phyloP scores from a whole-genome alignment of 2,888 invertebrate species.

The Bedellia somnulentella region DNA sequence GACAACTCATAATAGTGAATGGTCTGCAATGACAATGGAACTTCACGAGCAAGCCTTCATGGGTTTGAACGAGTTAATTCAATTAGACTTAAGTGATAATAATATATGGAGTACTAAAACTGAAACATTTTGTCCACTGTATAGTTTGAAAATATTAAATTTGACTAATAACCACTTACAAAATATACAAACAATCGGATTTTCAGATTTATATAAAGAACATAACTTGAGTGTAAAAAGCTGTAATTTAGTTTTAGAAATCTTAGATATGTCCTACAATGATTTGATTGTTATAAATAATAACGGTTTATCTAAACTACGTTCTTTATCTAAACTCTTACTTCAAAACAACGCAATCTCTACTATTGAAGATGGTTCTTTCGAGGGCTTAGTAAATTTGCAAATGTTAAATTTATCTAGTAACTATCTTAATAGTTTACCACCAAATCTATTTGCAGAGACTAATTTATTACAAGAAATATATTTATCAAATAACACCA shows the following conservation, averaged over 20 bases:
- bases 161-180: conserved; percentile 77
- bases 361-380: conserved; percentile 71
- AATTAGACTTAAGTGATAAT: conserved; percentile 72
- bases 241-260: conserved; percentile 70
- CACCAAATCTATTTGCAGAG: conserved; percentile 72
- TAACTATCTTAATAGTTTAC: conserved; percentile 74
- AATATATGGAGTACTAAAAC: conserved; percentile 76
- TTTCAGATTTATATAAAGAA: conserved; percentile 68
- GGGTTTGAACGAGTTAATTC: conserved; percentile 67
- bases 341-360: conserved; percentile 77
- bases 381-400: conserved; percentile 68
- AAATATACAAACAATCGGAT: conserved; percentile 72
- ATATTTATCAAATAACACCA: conserved; percentile 74
- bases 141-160: conserved; percentile 70
- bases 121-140: conserved; percentile 71
- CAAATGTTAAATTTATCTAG: conserved; percentile 76
- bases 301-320: conserved; percentile 69
- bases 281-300: conserved; percentile 71
- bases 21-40: conserved; percentile 78
- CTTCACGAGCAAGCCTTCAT: conserved; percentile 70
- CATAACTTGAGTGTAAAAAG: conserved; percentile 62
- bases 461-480: conserved; percentile 68
- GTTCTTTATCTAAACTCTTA: conserved; percentile 67
- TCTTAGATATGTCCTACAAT: conserved; percentile 74
- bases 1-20: conserved; percentile 76